Evolutionary conservation across 2,113 vertebrate genomes (phyloP), one percentile per base, ranked within the genome.

Genomic region (Lanius collurio): DNA sequence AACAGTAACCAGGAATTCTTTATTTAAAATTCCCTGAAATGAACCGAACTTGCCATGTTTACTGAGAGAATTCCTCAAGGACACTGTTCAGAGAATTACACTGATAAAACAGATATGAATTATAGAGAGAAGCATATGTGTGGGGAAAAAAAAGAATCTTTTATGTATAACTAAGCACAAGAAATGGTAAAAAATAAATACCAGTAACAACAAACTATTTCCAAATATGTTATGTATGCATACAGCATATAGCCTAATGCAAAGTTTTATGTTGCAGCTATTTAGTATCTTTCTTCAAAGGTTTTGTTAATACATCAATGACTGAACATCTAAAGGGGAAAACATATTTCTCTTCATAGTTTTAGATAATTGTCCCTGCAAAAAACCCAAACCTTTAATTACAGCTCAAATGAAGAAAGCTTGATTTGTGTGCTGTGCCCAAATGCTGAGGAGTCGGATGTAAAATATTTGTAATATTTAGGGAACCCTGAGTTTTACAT

Each of bases 401-500:
- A 98, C 98, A 98, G 96, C 98, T 98, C 97, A 97, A 97, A 97
- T 94, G 97, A 98, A 98, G 97, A 98, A 97, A 97, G 96, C 97
- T 93, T 98, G 98, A 98, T 98, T 98, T 98, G 98, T 98, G 98
- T 95, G 96, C 94, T 93, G 94, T 90, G 96, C 97, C 97, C 97
- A 97, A 98, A 98, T 97, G 98, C 98, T 98, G 98, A 98, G 98
- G 98, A 98, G 98, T 98, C 95, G 96, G 97, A 98, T 98, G 98
- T 98, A 98, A 98, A 98, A 98, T 99, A 99, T 98, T 99, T 99
- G 98, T 99, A 98, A 98, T 99, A 98, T 98, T 99, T 99, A 98
- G 98, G 98, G 98, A 98, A 98, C 98, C 98, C 98, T 96, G 98
- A 98, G 98, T 99, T 99, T 98, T 99, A 99, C 99, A 99, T 99